phyloP scores from a whole-genome alignment of 2,888 invertebrate genomes.

The Zele albiditarsus region DNA sequence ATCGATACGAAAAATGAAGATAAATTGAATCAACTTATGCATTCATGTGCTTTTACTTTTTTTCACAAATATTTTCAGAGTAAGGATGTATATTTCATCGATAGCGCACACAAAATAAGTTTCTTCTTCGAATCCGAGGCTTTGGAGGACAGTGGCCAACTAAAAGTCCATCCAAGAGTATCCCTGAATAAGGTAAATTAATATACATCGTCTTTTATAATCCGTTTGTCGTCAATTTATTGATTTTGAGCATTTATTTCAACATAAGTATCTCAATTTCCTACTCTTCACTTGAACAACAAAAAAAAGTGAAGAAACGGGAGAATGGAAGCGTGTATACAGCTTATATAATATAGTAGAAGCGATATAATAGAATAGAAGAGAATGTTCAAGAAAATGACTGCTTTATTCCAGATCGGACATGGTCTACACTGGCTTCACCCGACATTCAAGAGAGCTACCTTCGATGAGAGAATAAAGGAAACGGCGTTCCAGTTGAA shows the following conservation, averaged over 20 bases:
- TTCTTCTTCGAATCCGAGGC: conserved; percentile 93
- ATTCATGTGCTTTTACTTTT: too few relatives aligned
- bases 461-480: conserved; percentile 89
- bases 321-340: too few relatives aligned
- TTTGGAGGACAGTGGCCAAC: conserved; percentile 82
- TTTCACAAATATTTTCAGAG: conserved; percentile 71
- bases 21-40: too few relatives aligned
- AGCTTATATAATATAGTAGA: too few relatives aligned
- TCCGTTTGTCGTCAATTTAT: neutral
- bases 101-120: conserved; percentile 93
- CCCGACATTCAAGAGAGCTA: conserved; percentile 86
- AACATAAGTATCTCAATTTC: neutral
- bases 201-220: conserved; percentile 17
- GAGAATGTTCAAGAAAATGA: neutral
- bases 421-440: conserved; percentile 90
- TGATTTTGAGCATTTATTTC: neutral
- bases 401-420: conserved; percentile 78
- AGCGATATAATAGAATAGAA: too few relatives aligned
- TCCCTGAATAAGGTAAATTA: conserved; percentile 82
- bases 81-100: conserved; percentile 88
- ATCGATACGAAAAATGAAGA: too few relatives aligned
- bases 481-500: conserved; percentile 83
- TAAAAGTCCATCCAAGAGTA: conserved; percentile 79
- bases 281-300: too few relatives aligned
- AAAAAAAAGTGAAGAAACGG: too few relatives aligned